Percentiles rank a stretch among this genome's conserved stretches.
Conservation (phyloP, 2,888 invertebrate species). For the Steinernema hermaphroditum region DNA sequence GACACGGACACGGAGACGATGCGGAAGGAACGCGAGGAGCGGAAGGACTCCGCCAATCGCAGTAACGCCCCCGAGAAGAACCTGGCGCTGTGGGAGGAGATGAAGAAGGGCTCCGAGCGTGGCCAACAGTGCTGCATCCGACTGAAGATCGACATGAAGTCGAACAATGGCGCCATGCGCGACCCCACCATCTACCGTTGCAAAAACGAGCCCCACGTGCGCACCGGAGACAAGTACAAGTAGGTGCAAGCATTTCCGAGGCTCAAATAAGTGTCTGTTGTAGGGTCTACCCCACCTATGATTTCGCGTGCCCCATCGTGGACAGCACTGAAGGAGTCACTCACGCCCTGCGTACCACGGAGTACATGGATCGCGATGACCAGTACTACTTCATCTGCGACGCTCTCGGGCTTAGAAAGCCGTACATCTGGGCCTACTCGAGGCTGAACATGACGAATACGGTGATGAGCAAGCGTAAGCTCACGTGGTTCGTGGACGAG, state of each 20-base stretch:
- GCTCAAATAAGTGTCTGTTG: too few species aligned
- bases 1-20: slow-evolving; percentile 91
- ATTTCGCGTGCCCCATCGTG: slow-evolving; percentile 98
- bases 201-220: slow-evolving; percentile 90
- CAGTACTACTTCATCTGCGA: slow-evolving; percentile 93
- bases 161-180: slow-evolving; percentile 90
- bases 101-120: slow-evolving; percentile 79
- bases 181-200: slow-evolving; percentile 98
- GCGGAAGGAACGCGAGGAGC: slow-evolving; percentile 90
- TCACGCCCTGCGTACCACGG: slow-evolving; percentile 93
- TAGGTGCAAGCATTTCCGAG: too few species aligned
- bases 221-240: slow-evolving; percentile 93
- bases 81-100: slow-evolving; percentile 86
- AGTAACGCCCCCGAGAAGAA: slow-evolving; percentile 78
- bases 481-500: slow-evolving; percentile 96
- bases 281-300: slow-evolving; percentile 98
- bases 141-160: slow-evolving; percentile 95
- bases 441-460: slow-evolving; percentile 97
- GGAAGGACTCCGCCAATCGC: slow-evolving; percentile 74
- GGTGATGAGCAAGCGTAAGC: slow-evolving; percentile 91
- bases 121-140: slow-evolving; percentile 91
- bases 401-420: slow-evolving; percentile 81
- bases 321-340: slow-evolving; percentile 96
- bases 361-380: slow-evolving; percentile 95
- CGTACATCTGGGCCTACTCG: slow-evolving; percentile 93